Evolutionary conservation across 2,888 invertebrate genomes (phyloP).

Genomic region (Spialia ferax): DNA sequence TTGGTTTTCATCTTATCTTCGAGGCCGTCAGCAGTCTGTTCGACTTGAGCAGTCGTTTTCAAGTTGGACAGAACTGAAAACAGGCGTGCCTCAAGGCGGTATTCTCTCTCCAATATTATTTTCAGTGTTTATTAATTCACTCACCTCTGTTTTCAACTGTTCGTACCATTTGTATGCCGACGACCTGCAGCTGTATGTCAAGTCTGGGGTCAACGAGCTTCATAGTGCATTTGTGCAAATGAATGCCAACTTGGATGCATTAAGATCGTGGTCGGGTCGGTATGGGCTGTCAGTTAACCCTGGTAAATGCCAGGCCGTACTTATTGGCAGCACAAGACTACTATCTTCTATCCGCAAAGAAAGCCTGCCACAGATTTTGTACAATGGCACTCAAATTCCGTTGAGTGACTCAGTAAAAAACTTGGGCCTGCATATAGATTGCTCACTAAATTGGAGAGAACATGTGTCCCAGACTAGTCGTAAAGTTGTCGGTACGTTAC

Average conservation of each 20-base stretch:
- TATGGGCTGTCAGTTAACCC: neutral
- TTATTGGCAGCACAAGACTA: neutral
- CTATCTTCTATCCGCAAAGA: neutral
- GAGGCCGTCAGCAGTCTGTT: neutral
- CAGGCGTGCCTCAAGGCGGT: neutral
- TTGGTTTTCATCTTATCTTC: constrained; percentile 1
- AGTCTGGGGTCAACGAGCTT: neutral
- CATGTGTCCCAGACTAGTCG: too few relatives aligned
- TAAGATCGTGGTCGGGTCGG: neutral
- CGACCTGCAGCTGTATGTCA: neutral
- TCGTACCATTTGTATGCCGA: neutral
- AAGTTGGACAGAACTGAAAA: neutral
- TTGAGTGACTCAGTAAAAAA: neutral
- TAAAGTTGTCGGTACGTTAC: too few relatives aligned
- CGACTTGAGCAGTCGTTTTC: neutral
- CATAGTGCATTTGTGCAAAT: neutral
- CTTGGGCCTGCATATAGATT: too few relatives aligned
- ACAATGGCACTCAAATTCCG: neutral
- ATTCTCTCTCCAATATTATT: constrained; percentile 1
- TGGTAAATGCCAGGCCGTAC: neutral
- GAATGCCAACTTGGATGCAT: neutral
- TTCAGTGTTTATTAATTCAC: neutral
- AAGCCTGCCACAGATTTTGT: neutral
- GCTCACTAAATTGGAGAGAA: too few relatives aligned
- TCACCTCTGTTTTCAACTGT: too few relatives aligned